Evolutionary conservation across 2,113 vertebrate species (phyloP), one percentile per base, ranked within the genome.

Genomic region (Centropus unirufus): DNA sequence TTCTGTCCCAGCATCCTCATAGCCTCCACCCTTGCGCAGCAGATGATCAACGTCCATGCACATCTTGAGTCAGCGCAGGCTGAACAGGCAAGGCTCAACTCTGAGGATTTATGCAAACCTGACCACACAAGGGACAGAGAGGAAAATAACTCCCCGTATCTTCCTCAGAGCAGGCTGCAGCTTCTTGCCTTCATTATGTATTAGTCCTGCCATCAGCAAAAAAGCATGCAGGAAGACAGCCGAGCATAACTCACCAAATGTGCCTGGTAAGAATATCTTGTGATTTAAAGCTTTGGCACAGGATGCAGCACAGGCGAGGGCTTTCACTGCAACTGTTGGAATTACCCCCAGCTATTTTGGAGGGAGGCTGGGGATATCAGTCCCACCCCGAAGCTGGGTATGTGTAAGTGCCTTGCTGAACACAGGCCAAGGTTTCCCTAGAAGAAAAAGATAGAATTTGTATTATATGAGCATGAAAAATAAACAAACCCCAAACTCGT

Each of bases 21-120:
- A 58, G 58, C 67, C 18, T 27, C 21, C 12, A 15, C 24, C 22
- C 40, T 58, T 4, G 1, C 1, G 1, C 32, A 44, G 36, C 0
- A 0, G 39, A 32, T 47, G 46, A 47, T 47, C 2, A 11, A 67
- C 36, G 11, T 21, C 27, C 2, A 1, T 30, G 12, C 29, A 2
- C 2, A 10, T 24, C 47, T 54, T 29, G 14, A 52, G 19, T 5
- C n/a, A 1, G 24, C 32, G 26, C 40, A 24, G 55, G 26, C 10
- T 7, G 5, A 49, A 17, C 1, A 24, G 46, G 20, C 0, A 2
- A 52, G n/a, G 20, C 46, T 69, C 21, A 66, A 73, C 26, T 39
- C 58, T 0, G 1, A 39, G 26, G 49, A 22, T 32, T 68, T 72
- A 57, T 47, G 54, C 87, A 32, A 15, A 20, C 21, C 23, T 27